phyloP scores from a whole-genome alignment of 2,888 invertebrate genomes.

The Eubasilissa splendida region DNA sequence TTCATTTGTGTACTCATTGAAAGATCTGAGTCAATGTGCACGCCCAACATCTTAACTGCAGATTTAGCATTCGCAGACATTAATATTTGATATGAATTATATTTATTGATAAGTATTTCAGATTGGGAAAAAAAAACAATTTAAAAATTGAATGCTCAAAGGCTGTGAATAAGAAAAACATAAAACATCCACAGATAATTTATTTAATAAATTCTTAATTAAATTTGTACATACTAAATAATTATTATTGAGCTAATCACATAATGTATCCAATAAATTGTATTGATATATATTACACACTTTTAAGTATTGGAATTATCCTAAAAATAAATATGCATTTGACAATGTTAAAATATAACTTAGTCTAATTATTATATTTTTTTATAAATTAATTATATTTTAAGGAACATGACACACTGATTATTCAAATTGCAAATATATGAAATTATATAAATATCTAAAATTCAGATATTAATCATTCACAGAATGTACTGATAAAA shows the following conservation, averaged over 20 bases:
- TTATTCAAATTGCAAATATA: background rate
- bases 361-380: slow-evolving; percentile 12
- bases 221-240: slow-evolving; percentile 50
- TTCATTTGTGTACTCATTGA: too few relatives aligned
- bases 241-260: slow-evolving; percentile 50
- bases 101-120: too few relatives aligned
- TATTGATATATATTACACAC: slow-evolving; percentile 4
- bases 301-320: slow-evolving; percentile 19
- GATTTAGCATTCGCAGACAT: too few relatives aligned
- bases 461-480: background rate
- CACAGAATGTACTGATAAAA: slow-evolving; percentile 13
- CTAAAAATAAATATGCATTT: slow-evolving; percentile 32
- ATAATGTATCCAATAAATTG: slow-evolving; percentile 19
- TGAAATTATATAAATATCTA: background rate
- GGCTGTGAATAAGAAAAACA: too few relatives aligned
- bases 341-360: background rate
- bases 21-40: too few relatives aligned
- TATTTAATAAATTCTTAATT: slow-evolving; percentile 47
- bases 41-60: too few relatives aligned
- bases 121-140: too few relatives aligned
- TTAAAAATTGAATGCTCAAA: too few relatives aligned
- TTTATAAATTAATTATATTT: slow-evolving; percentile 13
- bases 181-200: slow-evolving; percentile 52
- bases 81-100: too few relatives aligned
- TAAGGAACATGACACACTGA: slow-evolving; percentile 18